These are phyloP conservation scores for Cotesia congregata DNA, from an alignment of 2,888 invertebrate species.

Conservation along the genomic window DNA sequence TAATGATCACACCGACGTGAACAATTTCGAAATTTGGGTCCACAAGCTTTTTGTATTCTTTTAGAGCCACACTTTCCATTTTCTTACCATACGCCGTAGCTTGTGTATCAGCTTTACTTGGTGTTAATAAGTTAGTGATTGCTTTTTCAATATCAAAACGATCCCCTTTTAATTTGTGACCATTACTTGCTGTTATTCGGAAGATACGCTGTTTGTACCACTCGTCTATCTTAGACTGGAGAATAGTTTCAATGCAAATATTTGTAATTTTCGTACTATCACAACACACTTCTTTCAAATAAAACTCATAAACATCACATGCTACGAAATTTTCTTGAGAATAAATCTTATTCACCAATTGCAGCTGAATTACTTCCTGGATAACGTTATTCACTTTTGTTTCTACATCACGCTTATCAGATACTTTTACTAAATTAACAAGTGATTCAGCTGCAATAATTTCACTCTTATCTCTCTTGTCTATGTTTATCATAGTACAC, in stretches of 20 bases:
- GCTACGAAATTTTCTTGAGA: not conserved
- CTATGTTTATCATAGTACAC: not conserved
- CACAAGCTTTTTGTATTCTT: not conserved
- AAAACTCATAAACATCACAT: not conserved
- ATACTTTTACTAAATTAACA: not conserved
- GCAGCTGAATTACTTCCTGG: too few species aligned
- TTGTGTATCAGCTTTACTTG: not conserved
- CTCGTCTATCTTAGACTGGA: not conserved
- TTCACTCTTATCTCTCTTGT: not conserved
- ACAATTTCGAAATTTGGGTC: not conserved
- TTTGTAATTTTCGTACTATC: not conserved
- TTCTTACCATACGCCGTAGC: not conserved
- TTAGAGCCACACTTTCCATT: not conserved
- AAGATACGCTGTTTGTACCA: not conserved
- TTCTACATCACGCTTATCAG: not conserved
- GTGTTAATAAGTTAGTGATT: not conserved
- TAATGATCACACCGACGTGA: not conserved
- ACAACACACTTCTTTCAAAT: not conserved
- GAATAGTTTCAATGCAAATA: not conserved
- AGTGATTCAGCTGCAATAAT: constrained; percentile 1
- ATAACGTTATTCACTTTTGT: too few species aligned
- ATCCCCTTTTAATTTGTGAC: not conserved
- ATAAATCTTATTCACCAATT: not conserved
- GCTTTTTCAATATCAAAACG: not conserved
- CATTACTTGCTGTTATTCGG: not conserved